A percentile compares a stretch with the other conserved stretches of the same genome.
Evolutionary conservation across 2,797 vertebrate species (phyloP).

Genomic region (Iguana delicatissima): DNA sequence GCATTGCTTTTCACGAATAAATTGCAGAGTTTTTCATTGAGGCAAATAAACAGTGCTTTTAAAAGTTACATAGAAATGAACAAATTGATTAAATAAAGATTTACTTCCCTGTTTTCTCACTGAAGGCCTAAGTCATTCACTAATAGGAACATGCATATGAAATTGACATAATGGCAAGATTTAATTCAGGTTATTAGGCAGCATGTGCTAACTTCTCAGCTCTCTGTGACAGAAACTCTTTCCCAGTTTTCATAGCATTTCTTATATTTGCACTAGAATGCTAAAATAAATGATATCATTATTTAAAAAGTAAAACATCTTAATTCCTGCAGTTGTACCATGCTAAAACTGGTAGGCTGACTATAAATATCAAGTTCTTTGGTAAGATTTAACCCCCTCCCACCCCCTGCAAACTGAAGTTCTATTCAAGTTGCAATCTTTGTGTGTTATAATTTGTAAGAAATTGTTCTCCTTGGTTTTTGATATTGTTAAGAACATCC

Average conservation of each 20-base stretch:
- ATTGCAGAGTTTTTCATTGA: no score
- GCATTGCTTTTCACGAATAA: no score
- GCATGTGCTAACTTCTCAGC: not conserved
- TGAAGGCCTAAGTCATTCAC: not conserved
- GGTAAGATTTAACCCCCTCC: not conserved
- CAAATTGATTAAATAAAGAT: no score
- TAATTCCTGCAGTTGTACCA: not conserved
- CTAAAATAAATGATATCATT: not conserved
- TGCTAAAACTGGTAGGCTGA: not conserved
- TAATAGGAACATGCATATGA: not conserved
- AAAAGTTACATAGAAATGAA: no score
- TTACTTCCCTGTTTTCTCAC: no score
- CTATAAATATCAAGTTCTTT: not conserved
- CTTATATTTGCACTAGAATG: not conserved
- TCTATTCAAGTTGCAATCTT: not conserved
- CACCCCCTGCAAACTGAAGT: not conserved
- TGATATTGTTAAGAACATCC: not conserved
- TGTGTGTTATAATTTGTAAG: not conserved
- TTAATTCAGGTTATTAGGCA: not conserved
- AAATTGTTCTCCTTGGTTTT: not conserved
- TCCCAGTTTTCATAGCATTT: no score
- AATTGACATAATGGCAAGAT: not conserved
- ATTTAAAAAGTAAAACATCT: not conserved
- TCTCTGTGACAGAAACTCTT: not conserved
- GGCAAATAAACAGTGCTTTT: no score